phyloP scores from a whole-genome alignment of 2,113 vertebrate species.

The Cyprinus carpio region DNA sequence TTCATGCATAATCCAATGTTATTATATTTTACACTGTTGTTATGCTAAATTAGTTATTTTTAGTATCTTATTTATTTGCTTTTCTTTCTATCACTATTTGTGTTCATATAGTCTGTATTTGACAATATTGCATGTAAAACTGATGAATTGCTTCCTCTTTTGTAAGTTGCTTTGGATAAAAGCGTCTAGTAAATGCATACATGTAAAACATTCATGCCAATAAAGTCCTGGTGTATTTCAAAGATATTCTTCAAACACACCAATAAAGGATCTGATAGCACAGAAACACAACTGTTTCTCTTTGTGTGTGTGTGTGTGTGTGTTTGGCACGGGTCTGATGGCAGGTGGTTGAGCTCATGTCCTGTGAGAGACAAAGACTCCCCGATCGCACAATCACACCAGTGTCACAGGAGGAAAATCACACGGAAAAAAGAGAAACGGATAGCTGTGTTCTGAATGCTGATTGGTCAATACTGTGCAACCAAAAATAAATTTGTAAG shows the following conservation, averaged over 20 bases:
- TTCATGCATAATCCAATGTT: no score
- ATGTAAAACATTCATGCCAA: not conserved
- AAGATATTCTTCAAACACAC: not conserved
- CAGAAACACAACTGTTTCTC: no score
- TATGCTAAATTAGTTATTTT: no score
- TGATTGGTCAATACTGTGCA: not conserved
- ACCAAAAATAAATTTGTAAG: not conserved
- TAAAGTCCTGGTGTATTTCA: not conserved
- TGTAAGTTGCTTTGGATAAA: no score
- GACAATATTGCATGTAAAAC: not conserved
- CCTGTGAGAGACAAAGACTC: not conserved
- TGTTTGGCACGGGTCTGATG: slow-evolving; percentile 7
- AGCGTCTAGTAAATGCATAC: no score
- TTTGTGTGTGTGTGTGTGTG: not conserved
- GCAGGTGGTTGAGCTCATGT: slow-evolving; percentile 14
- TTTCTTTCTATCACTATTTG: not conserved
- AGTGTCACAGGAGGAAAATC: not conserved
- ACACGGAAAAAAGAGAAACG: no score
- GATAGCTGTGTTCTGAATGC: not conserved
- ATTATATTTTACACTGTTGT: no score
- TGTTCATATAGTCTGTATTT: not conserved
- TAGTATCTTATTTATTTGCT: no score
- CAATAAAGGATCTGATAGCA: no score
- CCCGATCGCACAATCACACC: not conserved
- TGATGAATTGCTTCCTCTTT: no score